phyloP scores from a whole-genome alignment of 2,888 invertebrate species.

The Eulithis prunata region DNA sequence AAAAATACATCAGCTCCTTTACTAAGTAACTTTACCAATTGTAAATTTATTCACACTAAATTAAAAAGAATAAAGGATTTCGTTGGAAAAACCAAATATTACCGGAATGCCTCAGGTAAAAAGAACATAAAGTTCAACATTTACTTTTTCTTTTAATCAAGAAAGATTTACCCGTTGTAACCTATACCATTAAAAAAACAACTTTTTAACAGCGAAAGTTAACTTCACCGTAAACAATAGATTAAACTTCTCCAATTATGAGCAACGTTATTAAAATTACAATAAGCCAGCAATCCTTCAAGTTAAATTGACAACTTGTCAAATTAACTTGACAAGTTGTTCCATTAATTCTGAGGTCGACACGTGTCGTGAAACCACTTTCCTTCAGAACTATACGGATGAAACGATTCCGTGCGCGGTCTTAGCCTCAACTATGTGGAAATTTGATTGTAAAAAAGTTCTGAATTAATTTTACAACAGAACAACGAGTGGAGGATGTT shows the following conservation, averaged over 20 bases:
- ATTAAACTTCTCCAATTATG: constrained; percentile 51
- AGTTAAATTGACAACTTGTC: constrained; percentile 46
- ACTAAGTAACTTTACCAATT: background rate
- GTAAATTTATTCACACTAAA: background rate
- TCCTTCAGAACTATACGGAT: constrained; percentile 5
- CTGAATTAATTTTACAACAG: no score
- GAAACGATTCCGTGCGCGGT: constrained; percentile 9
- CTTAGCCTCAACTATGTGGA: no score
- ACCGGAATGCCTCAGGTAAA: constrained; percentile 6
- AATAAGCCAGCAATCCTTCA: constrained; percentile 34
- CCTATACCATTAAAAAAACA: constrained; percentile 15
- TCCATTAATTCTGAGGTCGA: constrained; percentile 35
- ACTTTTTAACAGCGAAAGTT: constrained; percentile 26
- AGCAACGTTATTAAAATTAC: constrained; percentile 50
- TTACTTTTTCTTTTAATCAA: constrained; percentile 26
- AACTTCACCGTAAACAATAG: constrained; percentile 28
- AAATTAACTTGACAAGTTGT: constrained; percentile 46
- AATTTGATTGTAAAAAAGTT: no score
- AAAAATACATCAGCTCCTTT: no score
- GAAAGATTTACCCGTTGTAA: constrained; percentile 24
- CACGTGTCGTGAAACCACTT: constrained; percentile 41
- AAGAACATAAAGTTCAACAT: constrained; percentile 9
- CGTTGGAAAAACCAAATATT: constrained; percentile 2
- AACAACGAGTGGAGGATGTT: no score
- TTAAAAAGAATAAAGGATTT: constrained; percentile 15